Evolutionary conservation across 2,888 invertebrate genomes (phyloP).

Genomic region (Lasioglossum calceatum): DNA sequence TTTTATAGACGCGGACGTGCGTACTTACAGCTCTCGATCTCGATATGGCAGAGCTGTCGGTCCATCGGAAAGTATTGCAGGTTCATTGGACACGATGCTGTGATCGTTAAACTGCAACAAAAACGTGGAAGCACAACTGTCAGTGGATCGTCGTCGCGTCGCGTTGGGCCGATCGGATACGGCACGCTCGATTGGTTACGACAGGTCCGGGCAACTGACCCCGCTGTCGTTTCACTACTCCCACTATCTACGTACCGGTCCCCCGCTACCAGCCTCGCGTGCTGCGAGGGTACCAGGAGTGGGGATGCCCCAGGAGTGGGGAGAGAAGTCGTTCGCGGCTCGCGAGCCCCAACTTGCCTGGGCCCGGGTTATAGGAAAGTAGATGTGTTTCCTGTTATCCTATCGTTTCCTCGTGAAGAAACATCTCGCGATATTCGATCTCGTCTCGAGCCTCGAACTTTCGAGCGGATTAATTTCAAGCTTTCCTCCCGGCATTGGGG

Average conservation of each 20-base stretch:
- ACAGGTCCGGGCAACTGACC: too few species aligned
- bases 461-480: conserved; percentile 5
- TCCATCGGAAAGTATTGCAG: conserved; percentile 99
- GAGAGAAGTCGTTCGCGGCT: too few species aligned
- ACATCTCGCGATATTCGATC: conserved; percentile 1
- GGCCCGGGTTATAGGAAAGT: neutral
- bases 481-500: neutral
- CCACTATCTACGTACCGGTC: too few species aligned
- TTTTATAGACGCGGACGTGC: conserved; percentile 73
- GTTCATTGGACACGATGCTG: conserved; percentile 98
- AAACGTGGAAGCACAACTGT: conserved; percentile 27
- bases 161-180: neutral
- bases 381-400: neutral
- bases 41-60: conserved; percentile 96
- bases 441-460: neutral
- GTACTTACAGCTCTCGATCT: conserved; percentile 99
- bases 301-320: too few species aligned
- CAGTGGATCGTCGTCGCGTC: neutral
- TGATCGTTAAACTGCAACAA: conserved; percentile 94
- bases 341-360: too few species aligned
- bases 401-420: neutral
- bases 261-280: too few species aligned
- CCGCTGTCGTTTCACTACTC: too few species aligned
- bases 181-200: neutral
- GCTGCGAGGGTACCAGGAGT: too few species aligned